Base-by-base conservation (phyloP, 1,140 invertebrate genomes). In the Tribolium madens region DNA sequence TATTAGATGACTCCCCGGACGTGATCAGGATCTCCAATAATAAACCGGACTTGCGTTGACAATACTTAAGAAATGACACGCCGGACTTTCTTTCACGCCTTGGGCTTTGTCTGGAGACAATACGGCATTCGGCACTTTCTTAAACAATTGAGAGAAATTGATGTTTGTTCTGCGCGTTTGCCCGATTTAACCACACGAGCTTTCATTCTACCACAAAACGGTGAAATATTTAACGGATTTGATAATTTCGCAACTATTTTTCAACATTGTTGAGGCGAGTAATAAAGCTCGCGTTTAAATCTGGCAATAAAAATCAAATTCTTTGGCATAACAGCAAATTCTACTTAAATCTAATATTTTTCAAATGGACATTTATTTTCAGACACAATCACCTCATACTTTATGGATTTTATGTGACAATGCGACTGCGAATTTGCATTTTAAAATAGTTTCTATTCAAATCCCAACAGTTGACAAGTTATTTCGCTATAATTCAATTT, bases 391-490 rank as follows among this genome's bases (percentile, higher is more conserved):
- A 69, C 76, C 60, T 74, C 73, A 36, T 78, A 76, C 68, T 78
- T 78, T 76, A 78, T 76, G 70, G 68, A 72, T 76, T 78, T 78
- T 78, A 78, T 78, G 75, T 72, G 69, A 72, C 77, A 76, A 73
- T 72, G 75, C 75, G 70, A 68, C 47, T 72, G 77, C 14, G 47
- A 72, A 78, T 78, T 78, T 76, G 70, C 77, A 78, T 76, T 78
- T 78, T 78, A 78, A 78, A 78, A 78, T 78, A 78, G 77, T 76
- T 76, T 78, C 74, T 76, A 78, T 78, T 78, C 75, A 78, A 78
- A 76, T 78, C 57, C 53, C 50, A 31, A 72, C 77, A 72, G 74
- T 68, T 73, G 75, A 74, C 74, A 78, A 78, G 74, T 78, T 78
- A 78, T 78, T 78, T 76, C 57, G 68, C 69, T 64, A 76, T 78